A percentile compares a stretch with the other conserved stretches of the same genome.
Conservation (phyloP, 37 sponge, comb jelly and placozoan genomes). For the Geodia barretti region DNA sequence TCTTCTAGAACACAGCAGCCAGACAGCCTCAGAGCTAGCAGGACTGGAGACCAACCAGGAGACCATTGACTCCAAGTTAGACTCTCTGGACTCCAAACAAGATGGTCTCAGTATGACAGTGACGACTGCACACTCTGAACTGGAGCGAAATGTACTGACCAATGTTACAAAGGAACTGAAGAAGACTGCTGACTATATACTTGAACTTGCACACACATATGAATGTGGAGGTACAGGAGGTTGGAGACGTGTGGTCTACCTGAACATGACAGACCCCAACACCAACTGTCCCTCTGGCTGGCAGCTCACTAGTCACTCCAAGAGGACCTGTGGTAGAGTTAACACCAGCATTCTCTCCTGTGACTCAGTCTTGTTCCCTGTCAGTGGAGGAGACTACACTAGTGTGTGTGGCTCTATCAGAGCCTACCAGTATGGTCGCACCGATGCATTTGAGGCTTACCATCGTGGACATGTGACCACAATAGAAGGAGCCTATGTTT, state of each 20-base stretch:
- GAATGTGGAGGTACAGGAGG: neutral
- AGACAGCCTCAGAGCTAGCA: no score
- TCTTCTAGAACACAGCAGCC: no score
- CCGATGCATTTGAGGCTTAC: neutral
- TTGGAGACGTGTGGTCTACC: constrained; percentile 1
- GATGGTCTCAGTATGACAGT: no score
- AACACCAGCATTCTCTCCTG: neutral
- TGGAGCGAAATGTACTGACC: no score
- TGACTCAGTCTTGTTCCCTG: neutral
- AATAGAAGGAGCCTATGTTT: neutral
- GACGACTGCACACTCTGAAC: no score
- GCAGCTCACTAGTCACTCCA: neutral
- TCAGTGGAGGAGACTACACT: neutral
- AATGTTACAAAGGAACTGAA: no score
- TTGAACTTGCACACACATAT: no score
- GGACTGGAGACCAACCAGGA: no score
- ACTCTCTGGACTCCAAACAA: no score
- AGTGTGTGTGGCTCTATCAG: neutral
- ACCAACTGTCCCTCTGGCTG: constrained; percentile 1
- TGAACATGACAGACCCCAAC: neutral
- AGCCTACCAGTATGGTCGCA: neutral
- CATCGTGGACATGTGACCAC: neutral
- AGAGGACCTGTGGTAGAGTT: neutral
- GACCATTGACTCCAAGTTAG: no score
- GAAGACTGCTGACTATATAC: no score